Base-by-base conservation (phyloP, 92 coral and sea anemone genomes). In the Nematostella vectensis region DNA sequence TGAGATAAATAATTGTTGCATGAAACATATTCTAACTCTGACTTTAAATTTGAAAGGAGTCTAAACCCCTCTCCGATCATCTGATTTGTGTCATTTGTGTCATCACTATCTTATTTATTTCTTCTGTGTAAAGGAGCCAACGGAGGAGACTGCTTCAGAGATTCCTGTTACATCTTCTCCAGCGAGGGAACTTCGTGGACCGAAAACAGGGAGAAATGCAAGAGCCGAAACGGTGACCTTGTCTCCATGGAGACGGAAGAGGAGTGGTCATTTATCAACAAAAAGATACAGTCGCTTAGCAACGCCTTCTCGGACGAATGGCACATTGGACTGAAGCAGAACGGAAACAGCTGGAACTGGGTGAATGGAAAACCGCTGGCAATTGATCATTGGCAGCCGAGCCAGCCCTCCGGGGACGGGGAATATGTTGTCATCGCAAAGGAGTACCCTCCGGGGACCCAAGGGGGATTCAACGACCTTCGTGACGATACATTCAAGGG, bases 331-430 rank as follows among this genome's bases (percentile, higher is more conserved):
- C 45, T 62, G 11, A 10, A n/a, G 27, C 48, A 62, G 38, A 43
- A 47, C 9, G 57, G 28, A 17, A 29, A 15, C 25, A 13, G 33
- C 19, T 49, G 47, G 56, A 49, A 29, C 48, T 49, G 68, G 68
- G 43, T 50, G 24, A 62, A 50, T 62, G 68, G 55, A 12, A 48
- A 25, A 22, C 44, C 44, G 8, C 27, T 62, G 15, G 55, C 59
- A 31, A 76, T 61, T 21, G 25, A 56, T 0, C 64, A 76, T 57
- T 76, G 83, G 83, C 83, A 76, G 29, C 3, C 50, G 1, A 12
- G 25, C 9, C 48, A 76, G 52, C 83, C 83, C 11, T 76, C 83
- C 3, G 72, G 72, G 1, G 77, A 76, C 38, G 83, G 83, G 8
- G 52, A 43, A 10, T 59, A 45, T 24, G 50, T 28, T 17, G 57